These are phyloP conservation scores for Odontomyia ornata DNA, from an alignment of 2,888 invertebrate genomes.

Conservation along the genomic window DNA sequence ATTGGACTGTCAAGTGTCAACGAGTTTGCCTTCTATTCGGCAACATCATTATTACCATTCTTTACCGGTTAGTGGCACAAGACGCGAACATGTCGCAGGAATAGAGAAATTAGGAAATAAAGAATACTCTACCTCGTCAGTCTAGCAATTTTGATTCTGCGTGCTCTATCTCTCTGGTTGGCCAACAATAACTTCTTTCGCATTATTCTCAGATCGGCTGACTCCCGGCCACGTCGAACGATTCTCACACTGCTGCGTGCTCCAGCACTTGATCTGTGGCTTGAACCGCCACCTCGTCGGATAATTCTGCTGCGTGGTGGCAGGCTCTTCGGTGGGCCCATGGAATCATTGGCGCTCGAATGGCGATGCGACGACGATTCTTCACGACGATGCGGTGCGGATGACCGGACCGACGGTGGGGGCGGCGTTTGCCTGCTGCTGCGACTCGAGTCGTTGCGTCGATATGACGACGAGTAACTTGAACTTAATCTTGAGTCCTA, in stretches of 20 bases:
- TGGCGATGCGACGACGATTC: conserved; percentile 47
- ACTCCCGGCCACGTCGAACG: conserved; percentile 58
- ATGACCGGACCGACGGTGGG: conserved; percentile 53
- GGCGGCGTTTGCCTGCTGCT: conserved; percentile 57
- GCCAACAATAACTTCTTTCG: conserved; percentile 61
- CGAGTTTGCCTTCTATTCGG: background rate
- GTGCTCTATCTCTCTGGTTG: conserved; percentile 62
- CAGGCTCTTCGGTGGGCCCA: conserved; percentile 63
- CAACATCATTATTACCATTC: background rate
- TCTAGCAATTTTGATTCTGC: conserved; percentile 62
- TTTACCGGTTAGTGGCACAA: background rate
- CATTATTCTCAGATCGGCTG: conserved; percentile 61
- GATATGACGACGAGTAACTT: conserved; percentile 61
- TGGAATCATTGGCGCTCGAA: conserved; percentile 50
- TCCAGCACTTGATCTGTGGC: conserved; percentile 53
- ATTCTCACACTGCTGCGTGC: conserved; percentile 57
- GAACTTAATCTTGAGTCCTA: conserved; percentile 55
- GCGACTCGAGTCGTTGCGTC: conserved; percentile 57
- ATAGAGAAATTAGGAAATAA: conserved; percentile 46
- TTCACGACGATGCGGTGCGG: conserved; percentile 54
- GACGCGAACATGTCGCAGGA: conserved; percentile 11
- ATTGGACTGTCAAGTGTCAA: background rate
- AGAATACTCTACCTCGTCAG: conserved; percentile 62
- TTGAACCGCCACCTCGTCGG: conserved; percentile 59
- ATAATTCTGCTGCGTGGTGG: conserved; percentile 59